Evolutionary conservation across 2,888 invertebrate genomes (phyloP), one percentile per base, ranked within the genome.

Genomic region (Andrena haemorrhoa): DNA sequence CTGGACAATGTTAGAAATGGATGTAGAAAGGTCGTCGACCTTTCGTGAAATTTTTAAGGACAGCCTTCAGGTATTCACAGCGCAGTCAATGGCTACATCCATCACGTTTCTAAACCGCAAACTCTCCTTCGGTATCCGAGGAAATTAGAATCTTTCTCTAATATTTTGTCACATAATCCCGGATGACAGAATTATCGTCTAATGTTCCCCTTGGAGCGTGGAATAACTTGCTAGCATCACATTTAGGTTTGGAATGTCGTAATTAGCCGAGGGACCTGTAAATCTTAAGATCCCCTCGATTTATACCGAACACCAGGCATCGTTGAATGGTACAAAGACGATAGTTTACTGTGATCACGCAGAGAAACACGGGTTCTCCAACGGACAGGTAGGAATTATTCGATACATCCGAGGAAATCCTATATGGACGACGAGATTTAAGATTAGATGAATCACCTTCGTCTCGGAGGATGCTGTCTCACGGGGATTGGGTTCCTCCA

Each of bases 401-500:
- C 87, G 88, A 90, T 90, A 88, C 82, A 82, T 79, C 79, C 64
- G 72, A 53, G 63, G 90, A 87, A 90, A 90, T 86, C 77, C 83
- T 84, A 90, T 90, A 88, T 84, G 83, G 72, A 80, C 81, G 85
- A 80, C 84, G 82, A 90, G 86, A 88, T 90, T 86, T 82, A 79
- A 86, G 89, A 88, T 84, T 85, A 87, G 85, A 85, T 77, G 85
- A 89, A 89, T 89, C 83, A 84, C 81, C 76, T 78, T 81, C 82
- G 85, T 87, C 82, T 63, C 75, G 69, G 85, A 85, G 84, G 79
- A 85, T 80, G 65, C 56, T 79, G 84, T 90, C 90, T 86, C 90
- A 89, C 89, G 89, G 80, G 84, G 87, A 90, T 91, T 87, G 79
- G 76, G 78, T 91, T 90, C 89, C 88, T 71, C 61, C 16, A 35